Evolutionary conservation across 1,140 invertebrate species (phyloP).

Genomic region (Ostrea edulis): DNA sequence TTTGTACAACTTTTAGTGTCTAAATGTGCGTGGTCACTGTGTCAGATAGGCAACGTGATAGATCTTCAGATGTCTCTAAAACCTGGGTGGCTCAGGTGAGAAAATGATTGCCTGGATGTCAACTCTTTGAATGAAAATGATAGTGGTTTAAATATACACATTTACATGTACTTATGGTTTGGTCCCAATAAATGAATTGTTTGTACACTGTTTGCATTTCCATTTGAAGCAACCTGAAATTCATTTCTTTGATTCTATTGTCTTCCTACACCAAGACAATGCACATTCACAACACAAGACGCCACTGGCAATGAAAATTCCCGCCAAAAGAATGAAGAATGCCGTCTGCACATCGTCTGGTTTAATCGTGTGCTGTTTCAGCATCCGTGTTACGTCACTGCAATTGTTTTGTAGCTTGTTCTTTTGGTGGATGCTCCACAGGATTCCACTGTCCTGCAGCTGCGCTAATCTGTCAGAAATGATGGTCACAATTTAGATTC

Average conservation of each 20-base stretch:
- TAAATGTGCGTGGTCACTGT: no score
- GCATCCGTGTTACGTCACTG: not conserved
- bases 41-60: no score
- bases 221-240: no score
- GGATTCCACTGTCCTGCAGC: conserved; percentile 1
- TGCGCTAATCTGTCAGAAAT: not conserved
- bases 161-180: no score
- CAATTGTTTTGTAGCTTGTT: conserved; percentile 8
- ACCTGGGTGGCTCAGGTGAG: no score
- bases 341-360: conserved; percentile 17
- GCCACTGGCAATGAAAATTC: not conserved
- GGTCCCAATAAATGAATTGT: no score
- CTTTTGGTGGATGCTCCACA: conserved; percentile 8
- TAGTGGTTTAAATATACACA: no score
- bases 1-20: no score
- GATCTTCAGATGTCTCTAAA: no score
- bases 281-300: conserved; percentile 12
- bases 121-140: no score
- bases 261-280: not conserved
- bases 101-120: no score
- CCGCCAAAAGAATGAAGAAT: conserved; percentile 10
- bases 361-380: conserved; percentile 7
- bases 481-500: not conserved
- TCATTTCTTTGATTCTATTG: not conserved
- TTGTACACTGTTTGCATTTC: no score